phyloP scores from a whole-genome alignment of 2,797 vertebrate genomes.

The Cheirogaleus major region DNA sequence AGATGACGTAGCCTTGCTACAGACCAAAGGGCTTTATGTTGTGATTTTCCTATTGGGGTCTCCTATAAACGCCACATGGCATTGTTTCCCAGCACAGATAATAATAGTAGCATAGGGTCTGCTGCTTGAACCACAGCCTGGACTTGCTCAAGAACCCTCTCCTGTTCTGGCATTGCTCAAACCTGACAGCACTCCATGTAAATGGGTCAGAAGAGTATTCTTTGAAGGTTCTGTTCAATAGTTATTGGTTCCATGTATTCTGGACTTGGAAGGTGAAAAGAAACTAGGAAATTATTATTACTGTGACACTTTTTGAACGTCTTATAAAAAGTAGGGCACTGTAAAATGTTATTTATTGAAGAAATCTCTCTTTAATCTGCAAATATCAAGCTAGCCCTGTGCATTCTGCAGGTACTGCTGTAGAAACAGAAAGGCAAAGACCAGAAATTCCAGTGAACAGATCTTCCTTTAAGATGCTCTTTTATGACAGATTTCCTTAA shows the following conservation, averaged over 20 bases:
- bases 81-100: not conserved
- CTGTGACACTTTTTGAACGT: not conserved
- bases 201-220: not conserved
- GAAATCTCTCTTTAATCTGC: not conserved
- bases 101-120: not conserved
- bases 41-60: not conserved
- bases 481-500: not conserved
- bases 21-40: not conserved
- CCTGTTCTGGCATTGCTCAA: not conserved
- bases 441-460: slow-evolving; percentile 1
- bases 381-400: not conserved
- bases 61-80: not conserved
- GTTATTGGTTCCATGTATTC: not conserved
- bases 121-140: not conserved
- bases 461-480: not conserved
- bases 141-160: not conserved
- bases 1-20: not conserved
- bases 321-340: not conserved
- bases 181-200: not conserved
- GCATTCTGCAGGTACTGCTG: not conserved
- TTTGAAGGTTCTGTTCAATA: not conserved
- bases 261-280: slow-evolving; percentile 9
- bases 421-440: slow-evolving; percentile 12
- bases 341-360: not conserved
- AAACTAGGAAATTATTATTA: not conserved